These are phyloP conservation scores for Excalfactoria chinensis DNA, from an alignment of 2,113 vertebrate species.

Conservation along the genomic window DNA sequence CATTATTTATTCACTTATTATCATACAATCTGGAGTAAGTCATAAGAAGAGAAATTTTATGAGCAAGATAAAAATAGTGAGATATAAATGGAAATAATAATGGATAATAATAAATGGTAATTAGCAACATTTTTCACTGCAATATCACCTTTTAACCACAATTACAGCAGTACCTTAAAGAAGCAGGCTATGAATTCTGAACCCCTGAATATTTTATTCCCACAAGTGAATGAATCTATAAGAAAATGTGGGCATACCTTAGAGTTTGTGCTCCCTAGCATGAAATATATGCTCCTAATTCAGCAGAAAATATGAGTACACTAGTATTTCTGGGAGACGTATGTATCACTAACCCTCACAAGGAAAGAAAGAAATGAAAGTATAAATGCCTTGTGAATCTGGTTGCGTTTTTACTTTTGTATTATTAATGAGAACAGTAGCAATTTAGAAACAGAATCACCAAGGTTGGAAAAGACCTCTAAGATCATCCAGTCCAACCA, in stretches of 20 bases:
- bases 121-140: conserved; percentile 33
- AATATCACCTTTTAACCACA: conserved; percentile 7
- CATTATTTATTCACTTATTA: conserved; percentile 77
- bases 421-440: neutral
- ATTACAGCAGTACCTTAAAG: neutral
- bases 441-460: neutral
- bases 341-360: neutral
- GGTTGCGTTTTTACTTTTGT: neutral
- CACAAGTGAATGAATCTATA: neutral
- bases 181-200: conserved; percentile 24
- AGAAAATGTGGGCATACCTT: neutral
- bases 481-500: too few relatives aligned
- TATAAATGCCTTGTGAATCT: neutral
- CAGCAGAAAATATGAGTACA: neutral
- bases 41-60: conserved; percentile 72
- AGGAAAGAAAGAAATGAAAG: neutral
- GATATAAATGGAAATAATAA: conserved; percentile 54
- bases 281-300: neutral
- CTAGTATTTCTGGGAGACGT: neutral
- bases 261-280: neutral
- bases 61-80: conserved; percentile 76
- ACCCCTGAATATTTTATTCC: conserved; percentile 1
- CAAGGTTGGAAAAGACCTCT: too few relatives aligned
- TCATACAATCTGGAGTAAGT: conserved; percentile 75
- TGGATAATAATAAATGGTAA: conserved; percentile 40